These are phyloP conservation scores for Gnathochromis pfefferi DNA, from an alignment of 2,113 vertebrate species.

Conservation along the genomic window DNA sequence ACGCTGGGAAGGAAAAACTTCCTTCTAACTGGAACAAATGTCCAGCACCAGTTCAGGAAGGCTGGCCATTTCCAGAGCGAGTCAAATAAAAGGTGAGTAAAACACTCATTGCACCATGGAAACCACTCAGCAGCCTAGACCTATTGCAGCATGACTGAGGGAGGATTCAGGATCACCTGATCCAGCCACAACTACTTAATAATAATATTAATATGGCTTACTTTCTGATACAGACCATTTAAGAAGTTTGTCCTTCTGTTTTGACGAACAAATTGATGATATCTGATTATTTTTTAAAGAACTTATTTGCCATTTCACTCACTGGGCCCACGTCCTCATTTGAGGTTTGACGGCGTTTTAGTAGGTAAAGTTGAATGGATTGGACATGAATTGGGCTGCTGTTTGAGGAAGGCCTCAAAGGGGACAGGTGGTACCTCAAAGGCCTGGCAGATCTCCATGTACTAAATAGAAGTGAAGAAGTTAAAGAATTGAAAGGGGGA, in stretches of 20 bases:
- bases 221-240: background rate
- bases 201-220: background rate
- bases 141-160: background rate
- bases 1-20: fast-evolving
- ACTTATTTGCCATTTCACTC: background rate
- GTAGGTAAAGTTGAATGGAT: background rate
- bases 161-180: background rate
- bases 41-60: background rate
- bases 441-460: background rate
- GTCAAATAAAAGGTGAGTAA: background rate
- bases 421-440: background rate
- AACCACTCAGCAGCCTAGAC: background rate
- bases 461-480: background rate
- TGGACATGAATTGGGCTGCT: background rate
- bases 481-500: background rate
- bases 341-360: background rate
- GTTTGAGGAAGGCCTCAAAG: background rate
- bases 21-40: background rate
- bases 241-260: background rate
- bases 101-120: background rate
- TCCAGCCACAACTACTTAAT: background rate
- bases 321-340: background rate
- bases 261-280: background rate
- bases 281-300: background rate
- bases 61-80: background rate